Evolutionary conservation across 2,113 vertebrate species (phyloP).

Genomic region (Cochlearius cochlearius): DNA sequence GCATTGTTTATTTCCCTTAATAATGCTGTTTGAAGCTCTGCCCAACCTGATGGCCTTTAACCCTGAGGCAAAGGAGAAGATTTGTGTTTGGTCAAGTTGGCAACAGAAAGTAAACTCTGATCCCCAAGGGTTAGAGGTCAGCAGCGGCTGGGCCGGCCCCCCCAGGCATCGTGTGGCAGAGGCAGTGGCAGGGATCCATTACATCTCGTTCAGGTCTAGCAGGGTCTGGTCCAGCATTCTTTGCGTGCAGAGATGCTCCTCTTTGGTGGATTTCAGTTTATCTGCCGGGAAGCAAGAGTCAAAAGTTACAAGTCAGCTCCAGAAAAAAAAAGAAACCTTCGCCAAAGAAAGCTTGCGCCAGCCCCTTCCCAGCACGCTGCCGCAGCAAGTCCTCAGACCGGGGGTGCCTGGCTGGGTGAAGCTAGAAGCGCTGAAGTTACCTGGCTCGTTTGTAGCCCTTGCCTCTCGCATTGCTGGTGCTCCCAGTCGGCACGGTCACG

Average conservation of each 20-base stretch:
- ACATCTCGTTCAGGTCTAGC: slow-evolving; percentile 92
- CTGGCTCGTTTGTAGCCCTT: not conserved
- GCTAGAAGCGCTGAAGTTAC: not conserved
- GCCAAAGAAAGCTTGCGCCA: not conserved
- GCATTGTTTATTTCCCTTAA: slow-evolving; percentile 71
- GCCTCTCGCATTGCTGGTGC: not conserved
- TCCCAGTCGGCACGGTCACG: not conserved
- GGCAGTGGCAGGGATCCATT: slow-evolving; percentile 53
- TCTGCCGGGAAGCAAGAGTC: slow-evolving; percentile 75
- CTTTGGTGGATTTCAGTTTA: slow-evolving; percentile 87
- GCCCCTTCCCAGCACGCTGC: not conserved
- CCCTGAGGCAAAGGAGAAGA: slow-evolving; percentile 6
- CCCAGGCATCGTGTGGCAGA: not conserved
- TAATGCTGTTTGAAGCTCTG: slow-evolving; percentile 55
- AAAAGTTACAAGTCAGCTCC: not conserved
- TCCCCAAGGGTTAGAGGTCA: slow-evolving; percentile 64
- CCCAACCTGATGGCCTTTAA: slow-evolving; percentile 54
- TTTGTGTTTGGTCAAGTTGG: slow-evolving; percentile 45
- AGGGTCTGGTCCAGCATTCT: slow-evolving; percentile 91
- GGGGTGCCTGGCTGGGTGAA: not conserved
- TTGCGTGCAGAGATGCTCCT: slow-evolving; percentile 88
- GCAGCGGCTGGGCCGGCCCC: slow-evolving; percentile 42
- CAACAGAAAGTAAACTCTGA: not conserved
- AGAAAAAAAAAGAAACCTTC: not conserved
- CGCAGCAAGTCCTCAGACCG: not conserved